These are phyloP conservation scores for Chaunax sp. DNA, from an alignment of 2,797 vertebrate species.

Conservation along the genomic window DNA sequence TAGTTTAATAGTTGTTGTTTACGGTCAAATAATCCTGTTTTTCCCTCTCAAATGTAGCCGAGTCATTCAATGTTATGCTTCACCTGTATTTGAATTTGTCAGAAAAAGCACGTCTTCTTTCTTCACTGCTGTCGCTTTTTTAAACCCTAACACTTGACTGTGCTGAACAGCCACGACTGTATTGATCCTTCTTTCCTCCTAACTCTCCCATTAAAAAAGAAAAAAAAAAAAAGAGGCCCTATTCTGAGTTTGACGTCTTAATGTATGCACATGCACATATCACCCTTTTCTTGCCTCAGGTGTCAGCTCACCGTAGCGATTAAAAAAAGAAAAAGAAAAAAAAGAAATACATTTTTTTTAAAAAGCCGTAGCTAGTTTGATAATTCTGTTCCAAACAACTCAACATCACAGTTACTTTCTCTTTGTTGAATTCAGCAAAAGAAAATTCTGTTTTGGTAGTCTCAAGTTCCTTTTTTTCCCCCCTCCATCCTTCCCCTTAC, in stretches of 20 bases:
- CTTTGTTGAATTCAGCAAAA: conserved; percentile 17
- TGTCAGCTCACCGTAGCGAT: conserved; percentile 1
- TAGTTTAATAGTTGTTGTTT: conserved; percentile 8
- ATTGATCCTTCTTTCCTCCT: conserved; percentile 61
- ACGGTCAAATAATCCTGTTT: conserved; percentile 15
- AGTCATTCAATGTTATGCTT: conserved; percentile 39
- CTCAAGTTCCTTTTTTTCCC: conserved; percentile 44
- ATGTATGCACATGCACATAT: not conserved
- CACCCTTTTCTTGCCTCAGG: not conserved
- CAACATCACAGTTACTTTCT: conserved; percentile 1
- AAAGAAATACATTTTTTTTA: too few species aligned
- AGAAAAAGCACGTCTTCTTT: conserved; percentile 45
- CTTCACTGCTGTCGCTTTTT: conserved; percentile 63
- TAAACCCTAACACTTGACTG: conserved; percentile 68
- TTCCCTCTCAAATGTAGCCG: conserved; percentile 34
- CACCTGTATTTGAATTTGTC: conserved; percentile 46
- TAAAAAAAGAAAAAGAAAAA: not conserved
- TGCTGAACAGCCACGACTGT: conserved; percentile 54
- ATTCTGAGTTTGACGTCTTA: conserved; percentile 77
- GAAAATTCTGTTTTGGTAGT: conserved; percentile 27
- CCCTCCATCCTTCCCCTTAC: conserved; percentile 37
- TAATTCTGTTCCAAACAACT: conserved; percentile 6
- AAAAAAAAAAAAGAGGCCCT: conserved; percentile 69
- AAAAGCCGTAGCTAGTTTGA: conserved; percentile 17
- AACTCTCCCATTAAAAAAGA: conserved; percentile 28